Conservation (phyloP, 2,797 vertebrate species). For the Peromyscus eremicus region DNA sequence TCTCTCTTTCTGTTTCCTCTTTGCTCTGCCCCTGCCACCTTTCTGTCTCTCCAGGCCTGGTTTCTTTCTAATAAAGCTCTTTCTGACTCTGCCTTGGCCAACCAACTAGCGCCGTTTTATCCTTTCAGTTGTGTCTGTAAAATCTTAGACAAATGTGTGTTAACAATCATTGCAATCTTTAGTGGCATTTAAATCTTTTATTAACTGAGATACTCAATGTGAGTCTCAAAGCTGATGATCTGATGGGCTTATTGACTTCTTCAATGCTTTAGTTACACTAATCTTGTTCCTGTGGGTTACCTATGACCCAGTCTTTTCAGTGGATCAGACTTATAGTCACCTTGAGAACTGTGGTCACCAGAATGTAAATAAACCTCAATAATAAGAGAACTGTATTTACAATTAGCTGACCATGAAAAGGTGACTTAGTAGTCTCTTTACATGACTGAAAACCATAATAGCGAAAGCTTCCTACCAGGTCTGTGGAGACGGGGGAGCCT, state of each 20-base stretch:
- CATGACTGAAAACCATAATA: not conserved
- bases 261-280: slow-evolving; percentile 35
- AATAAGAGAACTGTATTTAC: slow-evolving; percentile 1
- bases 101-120: too few relatives aligned
- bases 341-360: not conserved
- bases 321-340: not conserved
- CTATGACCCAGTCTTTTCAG: not conserved
- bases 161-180: slow-evolving; percentile 2
- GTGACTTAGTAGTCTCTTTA: not conserved
- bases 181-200: not conserved
- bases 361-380: not conserved
- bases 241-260: not conserved
- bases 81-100: too few relatives aligned
- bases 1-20: too few relatives aligned
- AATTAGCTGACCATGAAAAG: not conserved
- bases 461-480: not conserved
- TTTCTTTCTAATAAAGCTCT: too few relatives aligned
- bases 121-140: not conserved
- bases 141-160: not conserved
- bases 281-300: not conserved
- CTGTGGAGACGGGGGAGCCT: not conserved
- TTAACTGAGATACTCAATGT: not conserved
- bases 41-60: too few relatives aligned
- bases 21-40: too few relatives aligned
- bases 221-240: not conserved